Percentiles rank a stretch among this genome's conserved stretches.
These are phyloP conservation scores for Crocuta crocuta DNA, from an alignment of 2,113 vertebrate genomes.

Conservation along the genomic window DNA sequence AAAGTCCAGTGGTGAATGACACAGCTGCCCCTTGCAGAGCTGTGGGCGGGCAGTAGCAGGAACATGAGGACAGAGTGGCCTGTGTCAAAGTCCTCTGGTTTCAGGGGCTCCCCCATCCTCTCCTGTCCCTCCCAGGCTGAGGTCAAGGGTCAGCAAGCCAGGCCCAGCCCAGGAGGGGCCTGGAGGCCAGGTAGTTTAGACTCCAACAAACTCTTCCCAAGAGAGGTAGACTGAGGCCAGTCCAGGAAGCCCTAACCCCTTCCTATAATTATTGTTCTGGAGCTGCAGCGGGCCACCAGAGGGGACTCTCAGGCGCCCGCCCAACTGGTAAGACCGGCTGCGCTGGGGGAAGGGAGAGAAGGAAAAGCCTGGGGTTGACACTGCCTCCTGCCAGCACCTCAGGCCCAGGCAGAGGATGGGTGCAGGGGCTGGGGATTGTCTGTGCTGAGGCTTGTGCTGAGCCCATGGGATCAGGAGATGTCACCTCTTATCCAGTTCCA, in stretches of 20 bases:
- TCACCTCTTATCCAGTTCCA: not conserved
- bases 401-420: not conserved
- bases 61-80: not conserved
- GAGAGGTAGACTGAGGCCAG: not conserved
- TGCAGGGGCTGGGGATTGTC: not conserved
- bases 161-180: not conserved
- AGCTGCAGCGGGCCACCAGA: not conserved
- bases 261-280: not conserved
- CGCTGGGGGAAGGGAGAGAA: not conserved
- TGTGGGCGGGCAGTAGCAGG: not conserved
- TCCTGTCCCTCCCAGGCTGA: not conserved
- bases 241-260: not conserved
- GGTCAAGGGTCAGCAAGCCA: not conserved
- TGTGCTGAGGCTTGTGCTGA: not conserved
- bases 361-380: not conserved
- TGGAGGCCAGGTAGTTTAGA: not conserved
- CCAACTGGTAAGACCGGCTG: not conserved
- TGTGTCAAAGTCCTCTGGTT: not conserved
- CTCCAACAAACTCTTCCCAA: not conserved
- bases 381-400: not conserved
- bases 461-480: not conserved
- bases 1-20: slow-evolving; percentile 50
- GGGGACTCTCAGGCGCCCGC: not conserved
- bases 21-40: not conserved
- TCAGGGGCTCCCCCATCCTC: not conserved